Base-by-base conservation (phyloP, 2,113 vertebrate species). In the Dinomys branickii region DNA sequence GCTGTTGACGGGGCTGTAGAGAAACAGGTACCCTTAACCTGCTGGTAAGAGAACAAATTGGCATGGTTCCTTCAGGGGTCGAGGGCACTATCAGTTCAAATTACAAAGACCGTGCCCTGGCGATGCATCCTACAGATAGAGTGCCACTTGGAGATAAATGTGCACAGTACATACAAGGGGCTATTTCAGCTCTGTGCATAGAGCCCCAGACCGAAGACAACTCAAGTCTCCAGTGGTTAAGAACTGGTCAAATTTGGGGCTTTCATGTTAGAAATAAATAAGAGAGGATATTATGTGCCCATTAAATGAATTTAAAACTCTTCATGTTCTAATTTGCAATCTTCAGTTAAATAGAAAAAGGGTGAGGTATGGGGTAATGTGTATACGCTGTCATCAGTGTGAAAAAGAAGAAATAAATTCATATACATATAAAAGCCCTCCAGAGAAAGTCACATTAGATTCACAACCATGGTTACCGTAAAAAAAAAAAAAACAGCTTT, bases 261-360 rank as follows among this genome's bases (percentile, higher is more conserved):
- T 71, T 92, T 65, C 26, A 24, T 88, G 58, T 63, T 85, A 94
- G 26, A 95, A 83, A 86, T 89, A 82, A 93, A 85, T 88, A n/a
- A 94, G 91, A 56, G 78, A 22, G 33, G 75, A 81, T 50, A 85
- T 0, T 1, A 56, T 38, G 3, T 7, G 16, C 5, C 54, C 33
- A 84, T 83, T 88, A 52, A 67, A 84, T 67, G 17, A 90, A 58
- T 38, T 69, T 41, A 78, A 83, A 58, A 13, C 22, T 85, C n/a
- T 83, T 63, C 41, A 52, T 65, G 17, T 17, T 92, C 19, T 13
- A 41, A 75, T 83, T 87, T 88, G 20, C n/a, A 35, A 91, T 33
- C 30, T 11, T 50, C 44, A 77, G 44, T 77, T 47, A 77, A 77
- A 50, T 77, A 44, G 26, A 19, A 77, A 77, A 77, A 50, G 30